phyloP scores from a whole-genome alignment of 2,888 invertebrate genomes.

The Drosophila nigricruria region DNA sequence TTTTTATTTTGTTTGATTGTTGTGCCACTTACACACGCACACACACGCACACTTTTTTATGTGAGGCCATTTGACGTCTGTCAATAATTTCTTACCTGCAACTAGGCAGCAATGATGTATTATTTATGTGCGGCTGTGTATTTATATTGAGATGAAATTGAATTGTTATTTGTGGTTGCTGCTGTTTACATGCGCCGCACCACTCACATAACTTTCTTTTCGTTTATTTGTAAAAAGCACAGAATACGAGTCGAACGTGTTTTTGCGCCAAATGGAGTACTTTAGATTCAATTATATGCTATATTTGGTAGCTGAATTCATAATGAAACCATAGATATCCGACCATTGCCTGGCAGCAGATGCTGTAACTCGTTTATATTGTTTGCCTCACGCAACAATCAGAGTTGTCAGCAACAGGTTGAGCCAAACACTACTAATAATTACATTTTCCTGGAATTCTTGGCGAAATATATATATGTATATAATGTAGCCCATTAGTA shows the following conservation, averaged over 20 bases:
- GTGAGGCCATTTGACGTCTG: conserved; percentile 54
- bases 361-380: conserved; percentile 25
- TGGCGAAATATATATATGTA: neutral
- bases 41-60: conserved; percentile 12
- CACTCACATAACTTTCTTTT: conserved; percentile 37
- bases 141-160: conserved; percentile 72
- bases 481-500: neutral
- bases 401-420: conserved; percentile 32
- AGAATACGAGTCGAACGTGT: conserved; percentile 60
- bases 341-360: conserved; percentile 10
- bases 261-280: conserved; percentile 76
- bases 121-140: conserved; percentile 61
- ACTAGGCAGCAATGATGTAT: conserved; percentile 51
- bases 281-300: conserved; percentile 73
- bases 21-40: conserved; percentile 33
- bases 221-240: conserved; percentile 47
- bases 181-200: conserved; percentile 47
- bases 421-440: neutral
- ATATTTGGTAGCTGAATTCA: conserved; percentile 56
- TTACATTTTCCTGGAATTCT: neutral
- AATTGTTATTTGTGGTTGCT: conserved; percentile 67
- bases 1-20: conserved; percentile 67
- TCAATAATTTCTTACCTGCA: conserved; percentile 64
- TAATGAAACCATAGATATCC: conserved; percentile 52
- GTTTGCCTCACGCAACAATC: conserved; percentile 21